Percentiles rank a stretch among this genome's conserved stretches.
Conservation (phyloP, 2,797 vertebrate species). For the Phrynocephalus vlangalii region DNA sequence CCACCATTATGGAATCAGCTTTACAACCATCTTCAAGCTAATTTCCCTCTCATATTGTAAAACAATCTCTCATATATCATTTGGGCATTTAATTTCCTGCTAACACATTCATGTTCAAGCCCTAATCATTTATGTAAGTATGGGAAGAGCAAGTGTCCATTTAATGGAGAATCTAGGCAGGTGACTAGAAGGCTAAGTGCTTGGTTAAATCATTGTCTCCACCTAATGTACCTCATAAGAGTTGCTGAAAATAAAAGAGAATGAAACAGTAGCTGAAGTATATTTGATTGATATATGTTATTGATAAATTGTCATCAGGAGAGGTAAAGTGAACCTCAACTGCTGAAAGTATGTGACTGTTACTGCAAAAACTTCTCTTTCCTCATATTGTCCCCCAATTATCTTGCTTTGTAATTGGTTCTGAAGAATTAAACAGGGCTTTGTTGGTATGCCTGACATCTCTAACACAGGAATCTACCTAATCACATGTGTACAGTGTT, state of each 20-base stretch:
- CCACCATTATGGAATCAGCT: neutral
- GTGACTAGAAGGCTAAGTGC: neutral
- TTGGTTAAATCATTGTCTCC: neutral
- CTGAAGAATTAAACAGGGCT: too few relatives aligned
- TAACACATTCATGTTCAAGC: neutral
- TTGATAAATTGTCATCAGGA: too few relatives aligned
- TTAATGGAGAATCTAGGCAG: neutral
- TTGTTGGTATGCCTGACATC: too few relatives aligned
- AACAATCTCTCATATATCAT: neutral
- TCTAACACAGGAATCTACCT: too few relatives aligned
- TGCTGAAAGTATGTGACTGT: too few relatives aligned
- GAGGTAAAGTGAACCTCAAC: too few relatives aligned
- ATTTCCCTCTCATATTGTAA: neutral
- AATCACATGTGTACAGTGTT: too few relatives aligned
- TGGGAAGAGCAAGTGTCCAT: neutral
- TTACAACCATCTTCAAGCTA: neutral
- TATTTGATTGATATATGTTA: too few relatives aligned
- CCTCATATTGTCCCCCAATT: too few relatives aligned
- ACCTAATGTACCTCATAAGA: neutral
- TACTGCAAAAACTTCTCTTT: too few relatives aligned
- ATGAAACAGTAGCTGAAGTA: too few relatives aligned
- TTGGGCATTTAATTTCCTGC: neutral
- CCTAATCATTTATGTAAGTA: neutral
- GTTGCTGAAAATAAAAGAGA: neutral
- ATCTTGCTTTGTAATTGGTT: too few relatives aligned